A percentile compares a stretch with the other conserved stretches of the same genome.
These are phyloP conservation scores for Caenorhabditis latens DNA, from an alignment of 1,140 invertebrate genomes.

Conservation along the genomic window DNA sequence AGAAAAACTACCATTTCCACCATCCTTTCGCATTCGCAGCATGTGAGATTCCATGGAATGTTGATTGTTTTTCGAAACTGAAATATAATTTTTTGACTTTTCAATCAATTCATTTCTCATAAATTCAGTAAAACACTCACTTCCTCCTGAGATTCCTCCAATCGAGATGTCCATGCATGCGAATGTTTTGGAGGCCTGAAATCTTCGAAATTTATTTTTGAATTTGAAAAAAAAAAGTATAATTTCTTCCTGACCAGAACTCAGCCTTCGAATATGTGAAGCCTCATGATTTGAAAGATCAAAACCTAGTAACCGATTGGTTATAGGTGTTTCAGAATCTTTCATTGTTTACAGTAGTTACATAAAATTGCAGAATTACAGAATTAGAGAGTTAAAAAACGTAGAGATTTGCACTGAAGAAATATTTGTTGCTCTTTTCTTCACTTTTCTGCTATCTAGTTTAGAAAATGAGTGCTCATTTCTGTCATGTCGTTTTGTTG, in stretches of 20 bases:
- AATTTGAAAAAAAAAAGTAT: background rate
- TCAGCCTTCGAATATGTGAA: slow-evolving; percentile 23
- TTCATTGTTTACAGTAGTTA: background rate
- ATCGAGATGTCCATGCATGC: slow-evolving; percentile 62
- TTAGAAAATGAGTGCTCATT: slow-evolving; percentile 2
- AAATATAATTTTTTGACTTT: background rate
- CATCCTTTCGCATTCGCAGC: slow-evolving; percentile 70
- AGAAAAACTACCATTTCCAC: slow-evolving; percentile 58
- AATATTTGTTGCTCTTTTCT: slow-evolving; percentile 7
- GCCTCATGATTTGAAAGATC: slow-evolving; percentile 14
- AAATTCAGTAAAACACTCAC: background rate
- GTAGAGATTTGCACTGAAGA: slow-evolving; percentile 11
- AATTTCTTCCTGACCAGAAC: slow-evolving; percentile 5
- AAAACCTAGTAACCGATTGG: slow-evolving; percentile 5
- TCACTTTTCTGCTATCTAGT: background rate
- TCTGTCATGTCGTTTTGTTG: slow-evolving; percentile 48
- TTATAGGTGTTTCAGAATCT: background rate
- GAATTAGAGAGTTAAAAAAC: background rate
- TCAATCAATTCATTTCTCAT: background rate
- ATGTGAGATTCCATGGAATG: slow-evolving; percentile 76
- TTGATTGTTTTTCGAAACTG: slow-evolving; percentile 71
- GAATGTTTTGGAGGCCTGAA: slow-evolving; percentile 66
- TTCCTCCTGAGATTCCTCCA: slow-evolving; percentile 58
- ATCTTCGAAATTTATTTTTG: background rate
- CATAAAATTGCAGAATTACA: too few relatives aligned